Evolutionary conservation across 2,888 invertebrate genomes (phyloP), one percentile per base, ranked within the genome.

Genomic region (Tachina lurida): DNA sequence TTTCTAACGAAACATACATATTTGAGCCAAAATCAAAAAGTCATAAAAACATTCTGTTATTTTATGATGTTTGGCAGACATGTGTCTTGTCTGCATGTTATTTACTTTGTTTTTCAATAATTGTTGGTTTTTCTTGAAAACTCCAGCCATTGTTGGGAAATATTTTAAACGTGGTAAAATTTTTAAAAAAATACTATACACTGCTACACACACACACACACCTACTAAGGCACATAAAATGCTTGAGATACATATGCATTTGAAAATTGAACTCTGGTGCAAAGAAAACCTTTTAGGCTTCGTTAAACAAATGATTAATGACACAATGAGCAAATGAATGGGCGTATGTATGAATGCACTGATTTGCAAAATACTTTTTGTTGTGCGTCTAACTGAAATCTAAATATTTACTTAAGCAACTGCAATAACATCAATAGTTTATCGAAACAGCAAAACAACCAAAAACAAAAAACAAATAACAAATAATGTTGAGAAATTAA

Each of bases 311-410:
- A 80, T 84, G 86, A 87, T 70, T 77, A 77, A 76, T 74, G 85
- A 81, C 77, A 81, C 77, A 77, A 49, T 56, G 41, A 71, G 87
- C 88, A 88, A 90, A 31, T 31, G 31, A 31, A 31, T 31, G 31
- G 31, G 31, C 7, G 7, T 7, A 31, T 31, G 7, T 89, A n/a
- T 10, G 22, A 65, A 17, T 47, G 54, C 45, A 56, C 15, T 5
- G n/a, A 62, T 54, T 45, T 89, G 86, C 87, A 79, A 88, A 89
- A 85, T 77, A 90, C 87, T 88, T 89, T 88, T 88, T 88, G 88
- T 87, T 67, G 45, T 19, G n/a, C 19, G 19, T 41, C 22, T 45
- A 54, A 62, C 45, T 31, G 19, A 73, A 73, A 65, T 60, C 65
- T 67, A 22, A 52, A 22, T 17, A 56, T 49, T 43, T 41, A 49